A percentile compares a stretch with the other conserved stretches of the same genome.
These are phyloP conservation scores for Neosilurus mollespiculum DNA, from an alignment of 2,797 vertebrate species.

Conservation along the genomic window DNA sequence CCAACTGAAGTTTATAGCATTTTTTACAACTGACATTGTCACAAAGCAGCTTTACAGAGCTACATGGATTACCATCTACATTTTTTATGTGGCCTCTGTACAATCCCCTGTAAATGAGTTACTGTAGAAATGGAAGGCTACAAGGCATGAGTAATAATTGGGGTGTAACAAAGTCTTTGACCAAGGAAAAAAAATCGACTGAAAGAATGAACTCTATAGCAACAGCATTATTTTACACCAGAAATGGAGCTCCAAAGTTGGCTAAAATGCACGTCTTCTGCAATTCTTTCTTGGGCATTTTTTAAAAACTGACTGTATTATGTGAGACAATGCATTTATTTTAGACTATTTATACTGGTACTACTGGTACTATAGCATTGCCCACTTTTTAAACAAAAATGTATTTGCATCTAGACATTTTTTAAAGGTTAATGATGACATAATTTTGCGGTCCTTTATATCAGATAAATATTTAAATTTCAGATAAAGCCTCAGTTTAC, in stretches of 20 bases:
- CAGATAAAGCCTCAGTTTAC: neutral
- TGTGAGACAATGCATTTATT: neutral
- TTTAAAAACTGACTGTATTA: neutral
- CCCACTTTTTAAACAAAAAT: neutral
- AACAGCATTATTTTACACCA: neutral
- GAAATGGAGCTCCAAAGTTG: neutral
- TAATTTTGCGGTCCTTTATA: too few species aligned
- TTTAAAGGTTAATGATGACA: neutral
- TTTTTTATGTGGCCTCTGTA: neutral
- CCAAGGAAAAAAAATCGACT: neutral
- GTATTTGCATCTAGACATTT: neutral
- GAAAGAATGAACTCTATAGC: neutral
- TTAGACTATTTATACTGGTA: neutral
- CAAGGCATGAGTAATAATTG: neutral
- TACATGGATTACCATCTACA: neutral
- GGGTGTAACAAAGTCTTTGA: neutral
- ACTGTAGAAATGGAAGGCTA: neutral
- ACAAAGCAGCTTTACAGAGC: neutral
- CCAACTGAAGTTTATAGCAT: too few species aligned
- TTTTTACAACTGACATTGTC: too few species aligned
- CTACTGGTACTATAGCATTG: neutral
- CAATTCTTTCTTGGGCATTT: neutral
- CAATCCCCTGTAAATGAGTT: neutral
- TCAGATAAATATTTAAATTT: too few species aligned
- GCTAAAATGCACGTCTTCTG: neutral